Evolutionary conservation across 2,113 vertebrate genomes (phyloP).

Genomic region (Podarcis muralis): DNA sequence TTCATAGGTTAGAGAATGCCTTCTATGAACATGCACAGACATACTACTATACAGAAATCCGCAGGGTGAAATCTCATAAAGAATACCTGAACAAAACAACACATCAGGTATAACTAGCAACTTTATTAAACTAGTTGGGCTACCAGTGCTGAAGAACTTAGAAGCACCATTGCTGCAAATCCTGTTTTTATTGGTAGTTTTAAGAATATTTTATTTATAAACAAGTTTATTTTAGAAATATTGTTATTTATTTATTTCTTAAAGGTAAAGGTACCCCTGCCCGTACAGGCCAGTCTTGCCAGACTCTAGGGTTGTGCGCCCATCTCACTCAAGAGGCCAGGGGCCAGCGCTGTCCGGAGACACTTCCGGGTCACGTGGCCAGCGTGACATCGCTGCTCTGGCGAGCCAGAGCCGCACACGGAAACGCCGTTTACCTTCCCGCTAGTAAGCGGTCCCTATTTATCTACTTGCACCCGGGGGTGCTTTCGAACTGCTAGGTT

Average conservation of each 20-base stretch:
- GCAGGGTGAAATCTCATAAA: conserved; percentile 96
- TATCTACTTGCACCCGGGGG: no score
- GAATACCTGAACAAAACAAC: conserved; percentile 99
- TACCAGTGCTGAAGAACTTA: not conserved
- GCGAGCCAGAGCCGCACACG: no score
- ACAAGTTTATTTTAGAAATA: not conserved
- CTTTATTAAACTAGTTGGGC: not conserved
- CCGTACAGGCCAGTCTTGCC: no score
- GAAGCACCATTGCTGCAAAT: not conserved
- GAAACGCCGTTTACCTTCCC: no score
- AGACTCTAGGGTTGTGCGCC: no score
- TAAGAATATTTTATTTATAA: not conserved
- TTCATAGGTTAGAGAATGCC: conserved; percentile 92
- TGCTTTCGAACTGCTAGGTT: no score
- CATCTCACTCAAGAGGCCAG: no score
- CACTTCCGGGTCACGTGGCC: no score
- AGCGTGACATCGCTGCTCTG: no score
- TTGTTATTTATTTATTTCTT: not conserved
- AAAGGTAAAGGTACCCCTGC: no score
- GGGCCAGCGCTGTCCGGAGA: no score
- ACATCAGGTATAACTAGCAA: conserved; percentile 85
- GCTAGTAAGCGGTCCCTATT: no score
- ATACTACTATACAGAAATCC: conserved; percentile 96
- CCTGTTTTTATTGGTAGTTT: not conserved
- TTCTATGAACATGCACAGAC: conserved; percentile 98